Conservation (phyloP, 2,113 vertebrate genomes). For the Plectropomus leopardus region DNA sequence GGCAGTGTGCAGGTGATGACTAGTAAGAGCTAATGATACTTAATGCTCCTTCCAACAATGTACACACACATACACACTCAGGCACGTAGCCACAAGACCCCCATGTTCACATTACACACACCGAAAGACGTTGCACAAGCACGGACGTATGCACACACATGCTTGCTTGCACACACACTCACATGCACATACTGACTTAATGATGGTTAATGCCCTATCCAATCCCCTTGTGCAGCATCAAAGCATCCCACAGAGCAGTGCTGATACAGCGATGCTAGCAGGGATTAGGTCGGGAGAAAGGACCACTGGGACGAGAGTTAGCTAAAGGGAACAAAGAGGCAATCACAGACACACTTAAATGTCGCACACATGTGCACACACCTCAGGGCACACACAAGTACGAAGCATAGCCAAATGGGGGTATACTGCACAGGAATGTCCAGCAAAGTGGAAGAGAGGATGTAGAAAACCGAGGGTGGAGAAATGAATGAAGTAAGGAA, state of each 20-base stretch:
- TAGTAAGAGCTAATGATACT: conserved; percentile 82
- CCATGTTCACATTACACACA: conserved; percentile 23
- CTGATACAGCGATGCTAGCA: conserved; percentile 65
- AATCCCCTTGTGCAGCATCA: conserved; percentile 76
- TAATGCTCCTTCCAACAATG: conserved; percentile 73
- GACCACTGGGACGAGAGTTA: conserved; percentile 47
- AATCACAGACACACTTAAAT: conserved; percentile 65
- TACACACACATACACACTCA: conserved; percentile 28
- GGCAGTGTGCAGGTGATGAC: conserved; percentile 85
- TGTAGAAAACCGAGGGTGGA: conserved; percentile 45
- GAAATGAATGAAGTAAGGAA: conserved; percentile 4
- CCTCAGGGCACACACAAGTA: conserved; percentile 9
- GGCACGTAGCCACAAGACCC: conserved; percentile 26
- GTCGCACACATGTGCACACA: conserved; percentile 37
- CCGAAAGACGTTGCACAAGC: conserved; percentile 32
- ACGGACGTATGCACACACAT: not conserved
- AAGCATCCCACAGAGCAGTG: conserved; percentile 64
- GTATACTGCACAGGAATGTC: conserved; percentile 34
- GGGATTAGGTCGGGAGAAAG: conserved; percentile 68
- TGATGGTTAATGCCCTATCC: conserved; percentile 78
- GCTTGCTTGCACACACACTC: not conserved
- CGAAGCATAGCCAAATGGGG: conserved; percentile 4
- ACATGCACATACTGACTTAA: conserved; percentile 58
- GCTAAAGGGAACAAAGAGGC: conserved; percentile 61
- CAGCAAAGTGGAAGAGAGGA: conserved; percentile 28